Evolutionary conservation across 2,797 vertebrate genomes (phyloP), one percentile per base, ranked within the genome.

Genomic region (Triplophysa bombifrons): DNA sequence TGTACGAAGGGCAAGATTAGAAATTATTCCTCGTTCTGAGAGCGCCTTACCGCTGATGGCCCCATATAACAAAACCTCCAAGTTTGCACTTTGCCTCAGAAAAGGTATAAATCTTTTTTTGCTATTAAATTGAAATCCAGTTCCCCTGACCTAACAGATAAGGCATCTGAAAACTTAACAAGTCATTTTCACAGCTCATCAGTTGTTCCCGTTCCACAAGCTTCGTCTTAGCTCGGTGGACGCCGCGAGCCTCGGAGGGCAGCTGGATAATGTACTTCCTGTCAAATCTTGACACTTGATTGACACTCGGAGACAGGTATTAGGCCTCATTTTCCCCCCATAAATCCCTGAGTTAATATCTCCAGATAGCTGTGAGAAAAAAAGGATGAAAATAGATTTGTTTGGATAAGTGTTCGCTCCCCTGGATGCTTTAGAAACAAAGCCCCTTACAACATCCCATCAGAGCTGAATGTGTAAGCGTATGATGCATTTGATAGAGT

Each of bases 131-230:
- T 92, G 89, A 92, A 92, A 91, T 84, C 83, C 75, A 67, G 76
- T 84, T 89, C 83, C 88, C 85, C 82, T 85, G 88, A 90, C 84
- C 89, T 85, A 88, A 87, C 74, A 88, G 87, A 91, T 90, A 87
- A 84, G 85, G 84, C 85, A 87, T 82, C 84, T 82, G 89, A 90
- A 90, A 91, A 89, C 85, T 87, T 89, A 90, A 91, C 90, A 89
- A 85, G 87, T 87, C 88, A 83, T 85, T 87, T 90, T 85, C 91
- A 88, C 88, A 91, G 89, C 88, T 93, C 92, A 91, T 91, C 86
- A 89, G 80, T 80, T 88, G 87, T 88, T 79, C 73, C 20, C 79
- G n/a, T 86, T 63, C 70, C 69, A 46, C 79, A 83, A 72, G 11
- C 55, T 63, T 27, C 13, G 22, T 61, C 46, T 60, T 44, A 72